Evolutionary conservation across 2,113 vertebrate genomes (phyloP).

Genomic region (Bos taurus): DNA sequence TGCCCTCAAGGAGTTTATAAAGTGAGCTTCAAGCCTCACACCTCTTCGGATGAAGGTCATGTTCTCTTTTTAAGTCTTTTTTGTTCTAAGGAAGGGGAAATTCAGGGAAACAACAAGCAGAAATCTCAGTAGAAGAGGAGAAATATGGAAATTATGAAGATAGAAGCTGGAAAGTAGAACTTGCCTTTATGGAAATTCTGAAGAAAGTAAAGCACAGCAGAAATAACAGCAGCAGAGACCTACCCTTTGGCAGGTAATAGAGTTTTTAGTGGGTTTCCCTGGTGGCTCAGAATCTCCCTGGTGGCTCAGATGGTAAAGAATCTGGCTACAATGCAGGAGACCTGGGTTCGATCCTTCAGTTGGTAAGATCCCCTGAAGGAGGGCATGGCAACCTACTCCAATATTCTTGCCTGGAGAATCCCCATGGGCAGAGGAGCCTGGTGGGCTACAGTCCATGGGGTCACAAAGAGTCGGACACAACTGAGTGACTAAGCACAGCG

Average conservation of each 20-base stretch:
- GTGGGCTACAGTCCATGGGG: background rate
- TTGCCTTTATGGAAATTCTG: background rate
- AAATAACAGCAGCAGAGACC: background rate
- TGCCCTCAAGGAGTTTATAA: background rate
- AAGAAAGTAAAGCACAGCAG: background rate
- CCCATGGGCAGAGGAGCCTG: background rate
- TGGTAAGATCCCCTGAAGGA: background rate
- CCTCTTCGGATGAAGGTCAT: background rate
- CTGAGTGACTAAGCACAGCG: fast-evolving
- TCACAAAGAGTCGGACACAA: background rate
- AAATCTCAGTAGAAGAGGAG: background rate
- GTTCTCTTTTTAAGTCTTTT: background rate
- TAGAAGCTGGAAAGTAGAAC: background rate
- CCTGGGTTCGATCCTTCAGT: background rate
- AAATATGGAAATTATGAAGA: background rate
- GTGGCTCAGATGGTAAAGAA: background rate
- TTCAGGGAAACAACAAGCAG: background rate
- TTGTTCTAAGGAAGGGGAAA: background rate
- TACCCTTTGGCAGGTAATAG: background rate
- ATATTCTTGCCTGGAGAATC: background rate
- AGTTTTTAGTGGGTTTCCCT: background rate
- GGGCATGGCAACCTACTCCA: background rate
- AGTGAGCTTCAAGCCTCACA: background rate
- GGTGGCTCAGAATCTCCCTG: background rate
- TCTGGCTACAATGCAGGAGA: background rate